phyloP scores from a whole-genome alignment of 1,140 invertebrate genomes.

The Drosophila melanogaster region DNA sequence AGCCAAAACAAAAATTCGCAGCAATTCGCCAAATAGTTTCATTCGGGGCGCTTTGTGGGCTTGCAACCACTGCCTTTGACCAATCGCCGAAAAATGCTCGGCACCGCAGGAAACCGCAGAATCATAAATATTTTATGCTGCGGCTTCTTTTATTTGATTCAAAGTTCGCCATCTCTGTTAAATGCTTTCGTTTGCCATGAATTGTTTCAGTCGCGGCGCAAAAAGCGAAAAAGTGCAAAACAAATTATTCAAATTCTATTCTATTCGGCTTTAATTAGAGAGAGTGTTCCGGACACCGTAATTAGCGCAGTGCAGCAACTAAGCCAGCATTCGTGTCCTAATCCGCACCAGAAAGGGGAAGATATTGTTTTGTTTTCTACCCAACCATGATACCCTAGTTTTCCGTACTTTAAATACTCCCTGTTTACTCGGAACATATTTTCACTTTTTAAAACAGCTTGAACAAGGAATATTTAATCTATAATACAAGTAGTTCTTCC shows the following conservation, averaged over 20 bases:
- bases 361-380: conserved; percentile 13
- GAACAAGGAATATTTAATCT: too few relatives aligned
- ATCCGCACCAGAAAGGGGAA: conserved; percentile 28
- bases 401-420: neutral
- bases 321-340: conserved; percentile 33
- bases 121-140: conserved; percentile 80
- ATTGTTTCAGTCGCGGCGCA: conserved; percentile 45
- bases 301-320: conserved; percentile 55
- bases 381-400: conserved; percentile 10
- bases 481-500: too few relatives aligned
- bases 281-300: conserved; percentile 63
- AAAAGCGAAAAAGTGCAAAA: conserved; percentile 40
- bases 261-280: conserved; percentile 65
- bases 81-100: conserved; percentile 61
- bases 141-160: conserved; percentile 61
- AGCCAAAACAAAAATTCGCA: conserved; percentile 39
- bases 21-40: conserved; percentile 63
- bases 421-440: neutral
- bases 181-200: conserved; percentile 40
- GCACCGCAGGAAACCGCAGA: conserved; percentile 56
- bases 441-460: too few relatives aligned
- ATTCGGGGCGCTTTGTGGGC: conserved; percentile 26
- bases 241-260: conserved; percentile 64
- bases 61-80: conserved; percentile 32
- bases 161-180: conserved; percentile 29